Base-by-base conservation (phyloP, 2,113 vertebrate genomes). In the Scytalopus superciliaris region DNA sequence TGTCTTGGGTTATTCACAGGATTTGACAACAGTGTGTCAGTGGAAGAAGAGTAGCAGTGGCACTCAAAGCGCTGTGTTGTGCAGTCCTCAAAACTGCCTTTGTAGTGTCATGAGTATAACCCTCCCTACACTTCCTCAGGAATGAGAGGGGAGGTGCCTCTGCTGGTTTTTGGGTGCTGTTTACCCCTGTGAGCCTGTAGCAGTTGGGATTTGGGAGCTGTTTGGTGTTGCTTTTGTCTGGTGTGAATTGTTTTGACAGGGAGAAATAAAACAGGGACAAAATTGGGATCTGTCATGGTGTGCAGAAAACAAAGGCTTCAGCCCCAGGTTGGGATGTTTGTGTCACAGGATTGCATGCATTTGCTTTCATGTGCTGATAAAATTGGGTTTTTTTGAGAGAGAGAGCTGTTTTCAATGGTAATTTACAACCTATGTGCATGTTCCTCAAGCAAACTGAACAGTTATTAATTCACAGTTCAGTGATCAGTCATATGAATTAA, bases 21-120 rank as follows among this genome's bases (percentile, higher is more conserved):
- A 40, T 42, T n/a, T 59, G n/a, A 35, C n/a, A 59, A 52, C 50
- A 59, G n/a, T 35, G 12, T 56, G 31, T 31, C 23, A 17, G 18
- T 25, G 75, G 37, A 76, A 53, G 39, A 64, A 25, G 23, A 31
- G 7, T 3, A 31, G n/a, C 27, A 21, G 23, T 27, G 11, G 39
- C 30, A 15, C 19, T 42, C 9, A 14, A 11, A 59, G 37, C 0
- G 0, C 30, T 7, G 39, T 22, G 52, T 23, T 5, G 7, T 1
- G 2, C 24, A 21, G 42, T 49, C 35, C 35, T 50, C 37, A 13
- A 17, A 30, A 70, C 23, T 21, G 24, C 42, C 39, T 57, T 30
- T 78, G 11, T 37, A 16, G 39, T 14, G 33, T 53, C 23, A 14
- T 16, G 60, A 44, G 18, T 27, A 7, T 42, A 70, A 28, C 59